These are phyloP conservation scores for Zaprionus lineosus DNA, from an alignment of 2,888 invertebrate species.

Conservation along the genomic window DNA sequence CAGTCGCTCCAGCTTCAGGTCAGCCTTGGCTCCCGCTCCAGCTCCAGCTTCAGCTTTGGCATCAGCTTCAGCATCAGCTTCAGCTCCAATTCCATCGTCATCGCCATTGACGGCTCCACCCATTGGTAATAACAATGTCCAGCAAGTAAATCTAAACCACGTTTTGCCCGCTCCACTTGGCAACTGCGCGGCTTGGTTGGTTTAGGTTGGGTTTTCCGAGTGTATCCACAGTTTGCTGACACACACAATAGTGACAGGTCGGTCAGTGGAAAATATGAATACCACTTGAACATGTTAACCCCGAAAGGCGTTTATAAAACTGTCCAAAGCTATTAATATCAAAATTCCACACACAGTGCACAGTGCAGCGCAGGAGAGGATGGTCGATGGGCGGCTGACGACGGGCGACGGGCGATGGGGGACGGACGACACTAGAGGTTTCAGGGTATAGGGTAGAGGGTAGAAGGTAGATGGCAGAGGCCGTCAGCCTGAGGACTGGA, in stretches of 20 bases:
- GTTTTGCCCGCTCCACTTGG: slow-evolving; percentile 10
- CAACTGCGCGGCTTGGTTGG: slow-evolving; percentile 2
- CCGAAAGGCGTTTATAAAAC: slow-evolving; percentile 79
- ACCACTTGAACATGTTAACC: slow-evolving; percentile 78
- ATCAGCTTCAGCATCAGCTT: too few species aligned
- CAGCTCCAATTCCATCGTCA: slow-evolving; percentile 15
- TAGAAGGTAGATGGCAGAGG: not conserved
- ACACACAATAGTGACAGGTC: slow-evolving; percentile 74
- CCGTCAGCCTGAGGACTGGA: slow-evolving; percentile 3
- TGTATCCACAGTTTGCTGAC: slow-evolving; percentile 49
- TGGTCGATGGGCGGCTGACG: too few species aligned
- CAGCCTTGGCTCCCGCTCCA: not conserved
- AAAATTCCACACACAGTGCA: slow-evolving; percentile 68
- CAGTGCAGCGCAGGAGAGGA: not conserved
- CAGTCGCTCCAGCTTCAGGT: too few species aligned
- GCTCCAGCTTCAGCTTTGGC: not conserved
- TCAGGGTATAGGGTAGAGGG: too few species aligned
- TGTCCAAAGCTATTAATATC: slow-evolving; percentile 79
- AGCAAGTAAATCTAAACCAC: slow-evolving; percentile 25
- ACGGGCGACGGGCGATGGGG: too few species aligned
- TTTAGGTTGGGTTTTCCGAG: not conserved
- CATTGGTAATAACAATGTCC: not conserved
- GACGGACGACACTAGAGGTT: too few species aligned
- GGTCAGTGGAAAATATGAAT: slow-evolving; percentile 79
- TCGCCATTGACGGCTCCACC: not conserved